Evolutionary conservation across 1,140 invertebrate species (phyloP).

Genomic region (Drosophila punjabiensis): DNA sequence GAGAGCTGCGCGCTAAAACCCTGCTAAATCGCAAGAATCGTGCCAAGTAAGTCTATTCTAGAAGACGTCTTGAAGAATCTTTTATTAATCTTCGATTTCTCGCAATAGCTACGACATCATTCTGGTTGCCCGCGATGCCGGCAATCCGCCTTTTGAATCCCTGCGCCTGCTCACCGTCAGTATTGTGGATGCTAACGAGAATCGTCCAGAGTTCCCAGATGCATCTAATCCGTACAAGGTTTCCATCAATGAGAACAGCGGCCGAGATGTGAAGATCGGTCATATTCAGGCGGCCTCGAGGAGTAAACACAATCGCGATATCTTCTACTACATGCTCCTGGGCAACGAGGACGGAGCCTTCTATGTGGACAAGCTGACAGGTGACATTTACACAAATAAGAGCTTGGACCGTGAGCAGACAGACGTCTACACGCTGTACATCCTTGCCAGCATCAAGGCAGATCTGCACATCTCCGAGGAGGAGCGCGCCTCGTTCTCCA

Average conservation of each 20-base stretch:
- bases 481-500: constrained; percentile 80
- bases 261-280: constrained; percentile 88
- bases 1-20: constrained; percentile 92
- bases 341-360: constrained; percentile 91
- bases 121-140: constrained; percentile 94
- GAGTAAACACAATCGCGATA: constrained; percentile 89
- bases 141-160: constrained; percentile 92
- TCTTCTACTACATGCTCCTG: constrained; percentile 93
- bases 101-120: constrained; percentile 88
- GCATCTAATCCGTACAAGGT: constrained; percentile 89
- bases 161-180: constrained; percentile 92
- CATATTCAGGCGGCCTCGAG: constrained; percentile 81
- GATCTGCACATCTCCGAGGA: constrained; percentile 88
- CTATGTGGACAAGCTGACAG: constrained; percentile 92
- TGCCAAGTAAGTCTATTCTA: constrained; percentile 89
- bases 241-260: constrained; percentile 91
- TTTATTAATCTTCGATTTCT: background rate
- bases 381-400: constrained; percentile 91
- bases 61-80: background rate
- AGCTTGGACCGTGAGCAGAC: constrained; percentile 91
- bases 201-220: constrained; percentile 91
- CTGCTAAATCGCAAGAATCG: constrained; percentile 93
- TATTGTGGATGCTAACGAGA: constrained; percentile 94
- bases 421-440: constrained; percentile 90
- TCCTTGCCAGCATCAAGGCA: constrained; percentile 94